Conservation (phyloP, 2,113 vertebrate species). For the Pseudolaguvia tuberculata region DNA sequence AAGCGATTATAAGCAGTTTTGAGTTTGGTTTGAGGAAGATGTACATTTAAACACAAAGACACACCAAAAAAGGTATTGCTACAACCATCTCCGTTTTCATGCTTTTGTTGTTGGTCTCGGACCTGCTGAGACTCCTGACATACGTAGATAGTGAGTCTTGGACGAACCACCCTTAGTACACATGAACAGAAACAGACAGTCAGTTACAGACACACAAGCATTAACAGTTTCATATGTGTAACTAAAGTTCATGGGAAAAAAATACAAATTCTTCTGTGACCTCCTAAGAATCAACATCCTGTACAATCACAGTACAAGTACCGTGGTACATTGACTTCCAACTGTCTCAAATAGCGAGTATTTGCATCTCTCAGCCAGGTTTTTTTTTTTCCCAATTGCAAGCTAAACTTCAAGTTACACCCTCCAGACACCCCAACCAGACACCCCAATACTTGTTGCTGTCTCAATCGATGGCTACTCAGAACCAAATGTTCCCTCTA, state of each 20-base stretch:
- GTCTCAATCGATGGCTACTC: too few relatives aligned
- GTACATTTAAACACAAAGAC: not conserved
- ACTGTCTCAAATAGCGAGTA: too few relatives aligned
- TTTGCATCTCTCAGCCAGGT: too few relatives aligned
- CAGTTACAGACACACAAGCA: not conserved
- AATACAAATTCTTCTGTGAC: not conserved
- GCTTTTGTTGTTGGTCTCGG: conserved; percentile 81
- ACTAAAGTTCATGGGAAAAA: not conserved
- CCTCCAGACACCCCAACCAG: too few relatives aligned
- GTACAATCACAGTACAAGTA: not conserved
- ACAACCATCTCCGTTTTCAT: conserved; percentile 81
- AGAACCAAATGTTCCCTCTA: too few relatives aligned
- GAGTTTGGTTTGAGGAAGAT: not conserved
- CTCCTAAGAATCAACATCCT: not conserved
- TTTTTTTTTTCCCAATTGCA: too few relatives aligned
- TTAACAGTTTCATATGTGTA: not conserved
- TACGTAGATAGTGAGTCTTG: conserved; percentile 90
- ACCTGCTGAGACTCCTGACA: conserved; percentile 89
- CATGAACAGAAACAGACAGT: conserved; percentile 16
- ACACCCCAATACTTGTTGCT: too few relatives aligned
- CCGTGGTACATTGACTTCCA: too few relatives aligned
- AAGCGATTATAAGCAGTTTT: not conserved
- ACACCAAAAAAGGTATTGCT: conserved; percentile 82
- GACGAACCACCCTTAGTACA: conserved; percentile 79
- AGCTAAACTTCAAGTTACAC: too few relatives aligned